Percentiles rank a stretch among this genome's conserved stretches.
Conservation (phyloP, 2,888 invertebrate species). For the Oscheius sp. region DNA sequence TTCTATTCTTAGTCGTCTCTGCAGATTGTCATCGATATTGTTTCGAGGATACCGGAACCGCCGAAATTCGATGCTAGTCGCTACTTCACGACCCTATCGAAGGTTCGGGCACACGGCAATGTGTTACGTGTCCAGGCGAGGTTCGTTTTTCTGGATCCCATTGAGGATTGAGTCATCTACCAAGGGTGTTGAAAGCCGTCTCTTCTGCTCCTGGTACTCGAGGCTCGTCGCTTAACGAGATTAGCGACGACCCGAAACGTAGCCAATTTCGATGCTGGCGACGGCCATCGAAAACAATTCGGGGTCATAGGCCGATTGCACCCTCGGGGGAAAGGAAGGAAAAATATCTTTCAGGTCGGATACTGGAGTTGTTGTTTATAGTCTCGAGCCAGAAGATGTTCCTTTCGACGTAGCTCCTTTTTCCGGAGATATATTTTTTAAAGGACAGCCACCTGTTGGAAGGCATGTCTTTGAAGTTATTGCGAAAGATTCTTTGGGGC, state of each 20-base stretch:
- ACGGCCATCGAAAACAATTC: constrained; percentile 23
- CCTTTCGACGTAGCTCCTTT: constrained; percentile 28
- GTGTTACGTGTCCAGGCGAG: constrained; percentile 19
- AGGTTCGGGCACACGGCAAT: not conserved
- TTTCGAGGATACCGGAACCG: constrained; percentile 17
- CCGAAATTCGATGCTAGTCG: constrained; percentile 22
- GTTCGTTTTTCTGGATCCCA: not conserved
- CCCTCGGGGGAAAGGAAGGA: constrained; percentile 6
- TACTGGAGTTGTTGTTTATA: constrained; percentile 7
- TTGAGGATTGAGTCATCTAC: not conserved
- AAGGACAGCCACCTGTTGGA: not conserved
- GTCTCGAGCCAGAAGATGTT: constrained; percentile 28
- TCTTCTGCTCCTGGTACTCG: constrained; percentile 10
- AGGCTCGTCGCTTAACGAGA: constrained; percentile 31
- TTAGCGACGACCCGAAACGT: constrained; percentile 30
- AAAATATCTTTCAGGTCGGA: not conserved
- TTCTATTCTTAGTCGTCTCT: too few relatives aligned
- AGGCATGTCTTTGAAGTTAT: constrained; percentile 22
- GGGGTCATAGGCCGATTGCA: constrained; percentile 24
- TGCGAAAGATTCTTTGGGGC: constrained; percentile 28
- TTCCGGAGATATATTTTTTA: constrained; percentile 29
- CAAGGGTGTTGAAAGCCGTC: constrained; percentile 16
- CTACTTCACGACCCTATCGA: constrained; percentile 11
- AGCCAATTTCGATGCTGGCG: constrained; percentile 24
- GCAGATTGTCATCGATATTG: constrained; percentile 19